A percentile compares a stretch with the other conserved stretches of the same genome.
phyloP scores from a whole-genome alignment of 2,888 invertebrate species.

The Syritta pipiens region DNA sequence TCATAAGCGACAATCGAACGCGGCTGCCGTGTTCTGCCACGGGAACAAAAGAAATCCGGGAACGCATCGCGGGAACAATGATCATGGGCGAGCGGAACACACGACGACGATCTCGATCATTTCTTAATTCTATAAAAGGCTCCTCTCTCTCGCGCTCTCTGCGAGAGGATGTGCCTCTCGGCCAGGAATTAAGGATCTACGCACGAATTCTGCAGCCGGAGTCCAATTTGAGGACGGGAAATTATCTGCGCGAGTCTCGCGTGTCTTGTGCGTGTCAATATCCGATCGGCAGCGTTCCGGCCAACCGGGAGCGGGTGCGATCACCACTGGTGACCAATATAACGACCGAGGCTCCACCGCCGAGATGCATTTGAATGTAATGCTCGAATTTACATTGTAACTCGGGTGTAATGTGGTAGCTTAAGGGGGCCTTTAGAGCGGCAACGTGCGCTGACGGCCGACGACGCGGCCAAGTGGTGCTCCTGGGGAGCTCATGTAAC shows the following conservation, averaged over 20 bases:
- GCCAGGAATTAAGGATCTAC: conserved; percentile 27
- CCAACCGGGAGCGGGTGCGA: too few species aligned
- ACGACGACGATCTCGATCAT: conserved; percentile 64
- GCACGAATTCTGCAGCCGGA: conserved; percentile 6
- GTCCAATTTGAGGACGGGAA: conserved; percentile 24
- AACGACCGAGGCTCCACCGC: conserved; percentile 31
- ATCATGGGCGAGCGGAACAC: conserved; percentile 48
- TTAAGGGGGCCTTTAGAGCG: conserved; percentile 39
- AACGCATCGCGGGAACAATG: conserved; percentile 63
- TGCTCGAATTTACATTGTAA: conserved; percentile 62
- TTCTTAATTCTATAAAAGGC: conserved; percentile 69
- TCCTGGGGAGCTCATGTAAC: too few species aligned
- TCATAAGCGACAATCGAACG: conserved; percentile 65
- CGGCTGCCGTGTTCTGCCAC: not conserved
- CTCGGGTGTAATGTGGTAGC: conserved; percentile 49
- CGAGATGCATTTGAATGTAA: conserved; percentile 53
- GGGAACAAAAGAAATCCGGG: conserved; percentile 65
- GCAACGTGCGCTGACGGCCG: conserved; percentile 1
- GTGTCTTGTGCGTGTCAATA: conserved; percentile 59
- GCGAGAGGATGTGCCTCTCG: conserved; percentile 5
- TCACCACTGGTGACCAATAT: conserved; percentile 44
- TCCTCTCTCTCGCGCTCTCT: too few species aligned
- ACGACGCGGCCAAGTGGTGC: too few species aligned
- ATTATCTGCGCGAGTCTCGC: conserved; percentile 37
- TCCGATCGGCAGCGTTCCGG: not conserved